Evolutionary conservation across 2,113 vertebrate species (phyloP).

Genomic region (Colinus virginianus): DNA sequence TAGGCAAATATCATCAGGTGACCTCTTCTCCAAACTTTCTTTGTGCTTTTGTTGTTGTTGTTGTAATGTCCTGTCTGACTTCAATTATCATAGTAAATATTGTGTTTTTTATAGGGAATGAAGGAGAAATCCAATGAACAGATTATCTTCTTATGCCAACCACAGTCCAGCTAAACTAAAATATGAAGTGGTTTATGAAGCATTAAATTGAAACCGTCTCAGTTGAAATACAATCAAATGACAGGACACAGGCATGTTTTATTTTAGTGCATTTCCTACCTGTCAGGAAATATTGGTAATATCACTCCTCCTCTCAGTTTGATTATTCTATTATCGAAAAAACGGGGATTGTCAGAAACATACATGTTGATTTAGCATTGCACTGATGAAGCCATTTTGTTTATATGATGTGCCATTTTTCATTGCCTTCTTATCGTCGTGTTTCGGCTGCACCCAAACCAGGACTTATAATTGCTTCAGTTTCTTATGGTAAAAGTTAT

Average conservation of each 20-base stretch:
- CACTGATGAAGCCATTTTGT: constrained; percentile 77
- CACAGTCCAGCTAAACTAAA: constrained; percentile 16
- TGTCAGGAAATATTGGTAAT: constrained; percentile 66
- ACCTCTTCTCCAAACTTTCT: background rate
- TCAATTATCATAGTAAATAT: background rate
- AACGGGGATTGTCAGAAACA: constrained; percentile 65
- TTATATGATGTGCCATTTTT: constrained; percentile 83
- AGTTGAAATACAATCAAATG: constrained; percentile 66
- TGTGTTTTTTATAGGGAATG: background rate
- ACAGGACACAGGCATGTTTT: constrained; percentile 27
- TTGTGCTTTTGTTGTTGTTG: background rate
- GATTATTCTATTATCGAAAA: constrained; percentile 77
- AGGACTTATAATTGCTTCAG: constrained; percentile 80
- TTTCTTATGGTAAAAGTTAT: constrained; percentile 87
- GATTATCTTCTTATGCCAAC: constrained; percentile 40
- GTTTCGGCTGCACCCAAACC: constrained; percentile 80
- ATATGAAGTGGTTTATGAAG: constrained; percentile 40
- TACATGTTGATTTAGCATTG: constrained; percentile 81
- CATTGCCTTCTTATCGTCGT: constrained; percentile 83
- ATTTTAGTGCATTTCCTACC: constrained; percentile 62
- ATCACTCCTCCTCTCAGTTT: constrained; percentile 64
- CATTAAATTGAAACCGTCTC: constrained; percentile 54
- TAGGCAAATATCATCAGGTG: background rate
- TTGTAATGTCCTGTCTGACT: background rate
- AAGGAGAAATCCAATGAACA: constrained; percentile 16